Evolutionary conservation across 2,888 invertebrate species (phyloP).

Genomic region (Thalpophila matura): DNA sequence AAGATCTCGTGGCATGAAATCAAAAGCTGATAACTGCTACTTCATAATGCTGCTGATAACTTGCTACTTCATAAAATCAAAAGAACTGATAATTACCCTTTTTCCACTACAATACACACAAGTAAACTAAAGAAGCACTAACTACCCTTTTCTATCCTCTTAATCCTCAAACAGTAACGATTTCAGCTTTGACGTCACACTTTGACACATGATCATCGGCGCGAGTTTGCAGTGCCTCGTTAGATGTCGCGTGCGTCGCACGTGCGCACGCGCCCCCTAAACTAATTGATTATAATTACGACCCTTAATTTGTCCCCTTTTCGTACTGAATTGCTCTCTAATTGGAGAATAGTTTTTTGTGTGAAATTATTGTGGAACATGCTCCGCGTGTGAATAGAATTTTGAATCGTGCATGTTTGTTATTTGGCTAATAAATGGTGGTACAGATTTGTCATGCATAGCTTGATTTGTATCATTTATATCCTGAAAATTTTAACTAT

Average conservation of each 20-base stretch:
- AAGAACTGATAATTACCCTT: conserved; percentile 4
- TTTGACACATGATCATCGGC: conserved; percentile 67
- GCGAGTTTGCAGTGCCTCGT: conserved; percentile 76
- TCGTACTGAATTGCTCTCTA: conserved; percentile 65
- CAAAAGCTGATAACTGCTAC: too few species aligned
- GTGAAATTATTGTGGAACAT: conserved; percentile 46
- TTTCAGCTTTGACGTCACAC: conserved; percentile 59
- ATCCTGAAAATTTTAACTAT: too few species aligned
- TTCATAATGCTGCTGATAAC: too few species aligned
- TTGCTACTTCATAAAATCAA: neutral
- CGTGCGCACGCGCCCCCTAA: conserved; percentile 71
- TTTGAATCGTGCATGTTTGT: conserved; percentile 39
- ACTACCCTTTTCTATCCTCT: conserved; percentile 32
- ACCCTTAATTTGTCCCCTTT: conserved; percentile 70
- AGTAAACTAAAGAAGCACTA: conserved; percentile 36
- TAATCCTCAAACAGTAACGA: conserved; percentile 55
- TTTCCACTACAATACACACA: conserved; percentile 22
- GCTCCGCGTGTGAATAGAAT: conserved; percentile 49
- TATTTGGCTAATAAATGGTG: conserved; percentile 50
- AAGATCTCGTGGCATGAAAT: too few species aligned
- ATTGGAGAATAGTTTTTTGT: conserved; percentile 64
- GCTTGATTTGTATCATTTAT: conserved; percentile 9
- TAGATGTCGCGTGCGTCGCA: conserved; percentile 80
- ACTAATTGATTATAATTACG: conserved; percentile 84
- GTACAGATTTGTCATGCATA: neutral